A percentile compares a stretch with the other conserved stretches of the same genome.
Evolutionary conservation across 2,797 vertebrate genomes (phyloP).

Genomic region (Emydoidea blandingii): DNA sequence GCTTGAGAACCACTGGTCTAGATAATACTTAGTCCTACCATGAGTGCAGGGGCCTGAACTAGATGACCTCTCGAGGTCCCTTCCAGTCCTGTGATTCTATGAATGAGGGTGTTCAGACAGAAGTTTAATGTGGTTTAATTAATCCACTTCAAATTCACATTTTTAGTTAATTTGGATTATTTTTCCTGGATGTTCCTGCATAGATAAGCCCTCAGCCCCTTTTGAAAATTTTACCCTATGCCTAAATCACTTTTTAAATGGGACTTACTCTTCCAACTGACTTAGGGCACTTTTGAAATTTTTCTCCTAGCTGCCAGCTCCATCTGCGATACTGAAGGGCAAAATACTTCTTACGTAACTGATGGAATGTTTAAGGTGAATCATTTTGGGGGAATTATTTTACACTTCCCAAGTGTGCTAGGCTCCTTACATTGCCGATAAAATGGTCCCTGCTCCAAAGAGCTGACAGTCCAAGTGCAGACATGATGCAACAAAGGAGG

Average conservation of each 20-base stretch:
- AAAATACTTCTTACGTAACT: not conserved
- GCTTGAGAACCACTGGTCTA: too few relatives aligned
- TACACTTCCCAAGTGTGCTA: constrained; percentile 1
- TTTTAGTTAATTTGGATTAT: not conserved
- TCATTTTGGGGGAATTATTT: not conserved
- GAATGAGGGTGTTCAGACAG: not conserved
- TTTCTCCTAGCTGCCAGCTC: not conserved
- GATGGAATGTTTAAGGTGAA: not conserved
- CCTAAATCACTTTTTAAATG: not conserved
- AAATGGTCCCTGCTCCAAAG: not conserved
- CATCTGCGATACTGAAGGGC: fast-evolving
- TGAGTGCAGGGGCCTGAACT: too few relatives aligned
- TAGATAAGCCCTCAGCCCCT: not conserved
- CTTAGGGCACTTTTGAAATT: not conserved
- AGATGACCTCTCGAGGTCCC: too few relatives aligned
- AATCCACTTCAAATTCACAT: not conserved
- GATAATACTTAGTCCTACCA: too few relatives aligned
- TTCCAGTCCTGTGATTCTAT: too few relatives aligned
- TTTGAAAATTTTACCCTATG: not conserved
- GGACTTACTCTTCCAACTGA: not conserved
- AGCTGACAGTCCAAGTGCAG: not conserved
- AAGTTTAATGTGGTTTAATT: not conserved
- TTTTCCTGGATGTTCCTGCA: not conserved
- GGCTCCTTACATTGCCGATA: not conserved
- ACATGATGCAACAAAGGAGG: not conserved